Evolutionary conservation across 2,113 vertebrate genomes (phyloP), one percentile per base, ranked within the genome.

Genomic region (Phyllostomus hastatus): DNA sequence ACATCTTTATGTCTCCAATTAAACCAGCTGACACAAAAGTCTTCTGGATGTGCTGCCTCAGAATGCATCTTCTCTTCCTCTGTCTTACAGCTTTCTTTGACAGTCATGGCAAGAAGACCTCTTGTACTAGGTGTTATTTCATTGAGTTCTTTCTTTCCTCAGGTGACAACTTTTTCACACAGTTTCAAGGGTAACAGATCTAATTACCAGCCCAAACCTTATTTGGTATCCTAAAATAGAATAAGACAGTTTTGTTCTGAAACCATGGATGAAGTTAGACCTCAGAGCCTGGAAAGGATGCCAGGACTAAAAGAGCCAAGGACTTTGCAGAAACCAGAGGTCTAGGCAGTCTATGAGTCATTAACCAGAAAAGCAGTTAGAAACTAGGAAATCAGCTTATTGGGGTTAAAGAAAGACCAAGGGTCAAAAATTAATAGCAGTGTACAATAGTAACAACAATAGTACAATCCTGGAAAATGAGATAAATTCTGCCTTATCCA

Each of bases 251-350:
- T 35, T 91, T 86, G 43, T 73, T 92, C 88, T 94, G 80, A 93
- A 97, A 95, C 57, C 89, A 90, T 89, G 86, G 75, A 85, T 72
- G 80, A 88, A 96, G 76, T 84, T 96, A 87, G 69, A 90, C 88
- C 90, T 97, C 85, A 95, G 91, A 94, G 26, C 75, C 93, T 96
- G 86, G 93, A 91, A 97, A 91, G 33, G 28, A 92, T 86, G 70
- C 96, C 95, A 96, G 78, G 85, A 82, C 52, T 92, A 94, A 64
- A 97, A 92, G 64, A 94, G 48, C 70, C 75, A 88, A 96, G 92
- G 59, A 35, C 88, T 83, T 97, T 97, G 67, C 88, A 96, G 93
- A 97, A 97, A 81, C 72, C 78, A 96, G 95, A 97, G 85, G 67
- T 95, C 59, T 90, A 95, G 80, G 90, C 48, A 90, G 86, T 48